Evolutionary conservation across 2,797 vertebrate genomes (phyloP).

Genomic region (Diplodus sargus): DNA sequence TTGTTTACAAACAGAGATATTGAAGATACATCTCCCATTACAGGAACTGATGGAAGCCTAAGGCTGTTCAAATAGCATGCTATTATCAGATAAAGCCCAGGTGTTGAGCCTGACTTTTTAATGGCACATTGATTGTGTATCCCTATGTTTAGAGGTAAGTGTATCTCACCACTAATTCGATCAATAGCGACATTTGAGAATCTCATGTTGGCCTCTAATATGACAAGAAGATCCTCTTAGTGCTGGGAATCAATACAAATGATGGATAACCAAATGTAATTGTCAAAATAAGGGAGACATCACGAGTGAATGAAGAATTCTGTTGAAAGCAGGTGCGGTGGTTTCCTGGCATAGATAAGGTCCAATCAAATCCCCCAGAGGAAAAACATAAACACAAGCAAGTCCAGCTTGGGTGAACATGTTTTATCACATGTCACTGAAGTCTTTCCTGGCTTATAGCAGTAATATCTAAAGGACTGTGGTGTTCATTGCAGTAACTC

Average conservation of each 20-base stretch:
- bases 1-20: slow-evolving; percentile 10
- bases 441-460: neutral
- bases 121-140: slow-evolving; percentile 34
- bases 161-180: neutral
- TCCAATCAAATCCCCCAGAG: neutral
- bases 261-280: neutral
- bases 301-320: neutral
- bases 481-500: neutral
- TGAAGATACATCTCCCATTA: neutral
- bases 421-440: neutral
- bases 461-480: neutral
- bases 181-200: slow-evolving; percentile 33
- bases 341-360: slow-evolving; percentile 9
- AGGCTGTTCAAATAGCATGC: neutral
- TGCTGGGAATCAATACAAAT: slow-evolving; percentile 31
- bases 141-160: slow-evolving; percentile 1
- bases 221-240: slow-evolving; percentile 30
- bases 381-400: neutral
- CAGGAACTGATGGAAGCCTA: neutral
- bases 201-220: slow-evolving; percentile 20
- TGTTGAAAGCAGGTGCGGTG: neutral
- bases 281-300: slow-evolving; percentile 18
- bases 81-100: neutral
- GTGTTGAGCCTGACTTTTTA: slow-evolving; percentile 18
- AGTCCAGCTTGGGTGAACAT: neutral